Evolutionary conservation across 2,888 invertebrate species (phyloP).

Genomic region (Eumerus sabulonum): DNA sequence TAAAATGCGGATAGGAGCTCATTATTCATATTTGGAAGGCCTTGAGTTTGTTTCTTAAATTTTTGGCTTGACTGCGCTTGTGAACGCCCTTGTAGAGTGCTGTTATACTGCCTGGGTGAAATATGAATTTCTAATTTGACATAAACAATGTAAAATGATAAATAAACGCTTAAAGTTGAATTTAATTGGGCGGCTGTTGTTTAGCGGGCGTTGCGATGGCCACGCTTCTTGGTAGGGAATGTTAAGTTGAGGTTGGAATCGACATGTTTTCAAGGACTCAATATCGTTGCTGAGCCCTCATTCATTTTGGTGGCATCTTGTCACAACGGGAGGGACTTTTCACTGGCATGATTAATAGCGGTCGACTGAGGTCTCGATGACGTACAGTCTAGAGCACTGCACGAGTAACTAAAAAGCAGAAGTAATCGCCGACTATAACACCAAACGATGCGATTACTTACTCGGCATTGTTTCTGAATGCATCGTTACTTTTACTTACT

Average conservation of each 20-base stretch:
- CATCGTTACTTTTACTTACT: no score
- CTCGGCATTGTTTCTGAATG: no score
- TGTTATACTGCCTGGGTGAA: background rate
- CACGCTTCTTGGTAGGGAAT: background rate
- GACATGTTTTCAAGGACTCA: conserved; percentile 1
- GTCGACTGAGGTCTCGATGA: no score
- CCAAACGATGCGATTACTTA: no score
- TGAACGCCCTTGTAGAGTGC: background rate
- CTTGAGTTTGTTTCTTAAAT: conserved; percentile 38
- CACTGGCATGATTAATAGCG: no score
- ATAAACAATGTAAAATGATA: conserved; percentile 11
- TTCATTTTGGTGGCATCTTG: no score
- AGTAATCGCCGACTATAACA: no score
- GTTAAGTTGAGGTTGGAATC: background rate
- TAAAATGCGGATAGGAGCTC: conserved; percentile 33
- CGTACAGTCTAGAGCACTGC: no score
- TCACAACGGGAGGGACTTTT: no score
- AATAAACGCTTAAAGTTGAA: background rate
- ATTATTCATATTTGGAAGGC: conserved; percentile 61
- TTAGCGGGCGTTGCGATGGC: no score
- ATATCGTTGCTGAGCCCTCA: no score
- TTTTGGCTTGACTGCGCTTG: conserved; percentile 23
- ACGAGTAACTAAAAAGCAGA: no score
- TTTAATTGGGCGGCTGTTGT: background rate
- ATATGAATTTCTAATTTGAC: conserved; percentile 37